Evolutionary conservation across 2,113 vertebrate species (phyloP).

Genomic region (Ammodramus savannarum): DNA sequence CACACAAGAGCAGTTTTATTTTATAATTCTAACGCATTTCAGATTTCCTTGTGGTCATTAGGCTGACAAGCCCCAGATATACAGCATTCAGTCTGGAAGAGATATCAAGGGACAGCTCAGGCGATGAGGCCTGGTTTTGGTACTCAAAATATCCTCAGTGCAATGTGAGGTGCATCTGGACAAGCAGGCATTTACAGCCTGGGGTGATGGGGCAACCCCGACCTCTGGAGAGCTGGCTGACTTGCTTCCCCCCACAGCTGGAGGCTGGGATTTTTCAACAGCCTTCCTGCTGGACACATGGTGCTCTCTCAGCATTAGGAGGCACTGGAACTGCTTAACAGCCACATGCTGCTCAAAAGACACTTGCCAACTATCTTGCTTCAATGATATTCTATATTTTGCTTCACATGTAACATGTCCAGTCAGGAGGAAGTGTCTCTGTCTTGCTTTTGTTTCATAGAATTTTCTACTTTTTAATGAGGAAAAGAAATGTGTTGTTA

Average conservation of each 20-base stretch:
- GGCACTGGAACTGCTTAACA: not conserved
- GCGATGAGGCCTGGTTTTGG: not conserved
- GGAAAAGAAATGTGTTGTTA: not conserved
- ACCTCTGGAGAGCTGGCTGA: not conserved
- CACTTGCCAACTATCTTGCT: not conserved
- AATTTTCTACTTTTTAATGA: not conserved
- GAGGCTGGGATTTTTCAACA: not conserved
- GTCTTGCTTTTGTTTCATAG: not conserved
- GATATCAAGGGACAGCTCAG: not conserved
- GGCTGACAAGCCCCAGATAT: not conserved
- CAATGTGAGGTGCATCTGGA: not conserved
- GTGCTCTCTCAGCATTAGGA: not conserved
- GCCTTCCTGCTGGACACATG: not conserved
- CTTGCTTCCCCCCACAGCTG: not conserved
- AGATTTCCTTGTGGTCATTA: not conserved
- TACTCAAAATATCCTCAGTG: not conserved
- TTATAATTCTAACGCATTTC: not conserved
- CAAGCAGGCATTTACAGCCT: not conserved
- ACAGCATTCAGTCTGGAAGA: not conserved
- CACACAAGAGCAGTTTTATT: not conserved
- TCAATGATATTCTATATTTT: not conserved
- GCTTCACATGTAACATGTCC: not conserved
- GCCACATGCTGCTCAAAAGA: not conserved
- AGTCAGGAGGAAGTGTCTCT: not conserved
- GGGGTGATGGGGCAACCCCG: not conserved